Conservation (phyloP, 2,888 invertebrate genomes). For the Euproctis similis region DNA sequence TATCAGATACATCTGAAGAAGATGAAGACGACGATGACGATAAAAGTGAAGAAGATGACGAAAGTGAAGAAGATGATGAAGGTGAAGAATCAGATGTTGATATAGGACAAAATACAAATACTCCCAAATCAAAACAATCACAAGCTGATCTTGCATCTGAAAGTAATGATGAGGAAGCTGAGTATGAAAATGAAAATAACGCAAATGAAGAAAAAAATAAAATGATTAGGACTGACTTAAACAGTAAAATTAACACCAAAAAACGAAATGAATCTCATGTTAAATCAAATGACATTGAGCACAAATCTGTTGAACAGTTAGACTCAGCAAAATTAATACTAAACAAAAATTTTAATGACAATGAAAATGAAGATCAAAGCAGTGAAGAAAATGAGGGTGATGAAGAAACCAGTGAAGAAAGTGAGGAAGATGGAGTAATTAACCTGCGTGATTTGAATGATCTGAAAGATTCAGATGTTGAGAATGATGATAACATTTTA, state of each 20-base stretch:
- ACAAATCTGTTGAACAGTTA: conserved; percentile 4
- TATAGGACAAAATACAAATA: background rate
- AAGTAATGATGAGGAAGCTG: background rate
- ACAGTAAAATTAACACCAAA: conserved; percentile 2
- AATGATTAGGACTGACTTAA: conserved; percentile 3
- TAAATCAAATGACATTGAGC: background rate
- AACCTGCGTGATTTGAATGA: conserved; percentile 55
- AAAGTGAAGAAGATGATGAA: conserved; percentile 13
- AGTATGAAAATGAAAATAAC: background rate
- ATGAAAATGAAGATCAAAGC: conserved; percentile 14
- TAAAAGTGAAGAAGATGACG: conserved; percentile 12
- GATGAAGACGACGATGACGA: conserved; percentile 36
- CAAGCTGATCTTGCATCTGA: background rate
- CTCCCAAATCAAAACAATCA: background rate
- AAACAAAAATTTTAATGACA: conserved; percentile 12
- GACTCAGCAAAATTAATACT: conserved; percentile 8
- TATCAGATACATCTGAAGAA: conserved; percentile 56
- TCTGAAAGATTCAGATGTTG: conserved; percentile 63
- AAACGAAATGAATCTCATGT: background rate
- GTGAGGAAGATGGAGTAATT: conserved; percentile 16
- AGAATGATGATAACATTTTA: conserved; percentile 36
- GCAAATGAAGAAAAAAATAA: conserved; percentile 4
- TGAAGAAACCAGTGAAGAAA: conserved; percentile 20
- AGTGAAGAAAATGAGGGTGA: conserved; percentile 13
- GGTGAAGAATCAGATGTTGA: conserved; percentile 5